Percentiles rank a stretch among this genome's conserved stretches.
Evolutionary conservation across 2,113 vertebrate species (phyloP).

Genomic region (Triplophysa tibetana): DNA sequence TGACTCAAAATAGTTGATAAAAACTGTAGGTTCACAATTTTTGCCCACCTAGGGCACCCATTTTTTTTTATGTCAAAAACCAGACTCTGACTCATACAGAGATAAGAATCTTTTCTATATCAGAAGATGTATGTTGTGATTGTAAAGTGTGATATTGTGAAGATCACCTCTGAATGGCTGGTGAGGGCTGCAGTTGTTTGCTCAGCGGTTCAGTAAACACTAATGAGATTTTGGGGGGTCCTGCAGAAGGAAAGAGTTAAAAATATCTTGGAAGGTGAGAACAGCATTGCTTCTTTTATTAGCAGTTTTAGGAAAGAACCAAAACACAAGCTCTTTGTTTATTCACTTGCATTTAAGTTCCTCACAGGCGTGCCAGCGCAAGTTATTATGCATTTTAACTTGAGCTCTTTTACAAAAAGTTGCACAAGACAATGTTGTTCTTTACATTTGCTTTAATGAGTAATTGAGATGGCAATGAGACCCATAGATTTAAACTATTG

Average conservation of each 20-base stretch:
- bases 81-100: no score
- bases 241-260: background rate
- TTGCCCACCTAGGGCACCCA: no score
- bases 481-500: no score
- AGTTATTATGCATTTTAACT: background rate
- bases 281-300: slow-evolving; percentile 15
- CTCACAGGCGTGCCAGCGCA: background rate
- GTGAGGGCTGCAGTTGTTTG: background rate
- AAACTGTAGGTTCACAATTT: no score
- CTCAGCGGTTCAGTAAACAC: background rate
- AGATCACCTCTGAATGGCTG: no score
- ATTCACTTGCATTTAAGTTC: background rate
- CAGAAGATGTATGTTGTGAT: no score
- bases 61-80: no score
- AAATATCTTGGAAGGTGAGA: background rate
- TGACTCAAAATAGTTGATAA: no score
- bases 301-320: background rate
- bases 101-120: no score
- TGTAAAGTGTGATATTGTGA: no score
- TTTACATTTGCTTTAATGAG: background rate
- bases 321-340: background rate
- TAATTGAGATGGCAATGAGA: background rate
- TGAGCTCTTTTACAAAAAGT: background rate
- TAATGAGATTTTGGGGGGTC: background rate
- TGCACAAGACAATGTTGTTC: background rate